Percentiles rank a stretch among this genome's conserved stretches.
Evolutionary conservation across 2,888 invertebrate species (phyloP).

Genomic region (Hydroisotoma schaefferi): DNA sequence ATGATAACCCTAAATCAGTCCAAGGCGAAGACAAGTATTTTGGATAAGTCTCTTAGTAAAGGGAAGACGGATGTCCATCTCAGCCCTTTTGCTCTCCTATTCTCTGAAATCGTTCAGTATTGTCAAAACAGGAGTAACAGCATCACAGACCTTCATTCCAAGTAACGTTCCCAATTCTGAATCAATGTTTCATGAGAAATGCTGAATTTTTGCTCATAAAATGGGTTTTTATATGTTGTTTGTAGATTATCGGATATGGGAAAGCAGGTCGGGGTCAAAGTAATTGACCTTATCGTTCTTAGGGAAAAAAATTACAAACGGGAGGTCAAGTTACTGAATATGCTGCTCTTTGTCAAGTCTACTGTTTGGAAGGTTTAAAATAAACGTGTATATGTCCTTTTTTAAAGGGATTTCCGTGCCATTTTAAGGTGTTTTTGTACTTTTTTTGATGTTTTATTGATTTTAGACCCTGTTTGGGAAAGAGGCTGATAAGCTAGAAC

Average conservation of each 20-base stretch:
- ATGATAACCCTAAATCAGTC: constrained; percentile 43
- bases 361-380: constrained; percentile 97
- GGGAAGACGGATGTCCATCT: constrained; percentile 89
- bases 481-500: constrained; percentile 97
- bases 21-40: constrained; percentile 66
- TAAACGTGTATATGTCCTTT: too few species aligned
- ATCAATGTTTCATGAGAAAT: too few species aligned
- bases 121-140: constrained; percentile 94
- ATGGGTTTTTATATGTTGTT: constrained; percentile 10
- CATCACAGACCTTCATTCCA: constrained; percentile 89
- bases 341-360: constrained; percentile 91
- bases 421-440: too few species aligned
- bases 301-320: constrained; percentile 90
- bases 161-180: constrained; percentile 61
- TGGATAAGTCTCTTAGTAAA: constrained; percentile 86
- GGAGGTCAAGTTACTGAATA: constrained; percentile 90
- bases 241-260: constrained; percentile 88
- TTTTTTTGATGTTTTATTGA: not conserved
- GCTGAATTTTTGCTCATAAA: too few species aligned
- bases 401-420: not conserved
- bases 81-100: constrained; percentile 88
- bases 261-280: constrained; percentile 86
- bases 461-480: constrained; percentile 85
- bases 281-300: constrained; percentile 89
- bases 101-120: constrained; percentile 97